A percentile compares a stretch with the other conserved stretches of the same genome.
Conservation (phyloP, 2,888 invertebrate genomes). For the Macaria notata region DNA sequence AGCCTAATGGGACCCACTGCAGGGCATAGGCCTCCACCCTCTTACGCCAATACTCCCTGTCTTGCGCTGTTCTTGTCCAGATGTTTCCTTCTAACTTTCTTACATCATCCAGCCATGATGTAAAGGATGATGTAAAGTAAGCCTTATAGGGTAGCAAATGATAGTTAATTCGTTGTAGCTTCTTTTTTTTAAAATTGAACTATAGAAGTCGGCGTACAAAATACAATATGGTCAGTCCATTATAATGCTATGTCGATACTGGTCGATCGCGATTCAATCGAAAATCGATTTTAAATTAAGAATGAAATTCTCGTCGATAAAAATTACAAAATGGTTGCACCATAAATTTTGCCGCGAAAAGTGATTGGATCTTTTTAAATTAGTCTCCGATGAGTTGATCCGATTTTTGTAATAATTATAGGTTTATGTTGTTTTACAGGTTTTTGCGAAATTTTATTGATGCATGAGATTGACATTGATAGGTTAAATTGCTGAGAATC, state of each 20-base stretch:
- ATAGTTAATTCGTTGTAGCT: too few relatives aligned
- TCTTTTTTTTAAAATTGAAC: too few relatives aligned
- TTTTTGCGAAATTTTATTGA: neutral
- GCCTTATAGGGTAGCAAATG: too few relatives aligned
- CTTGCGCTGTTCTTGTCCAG: too few relatives aligned
- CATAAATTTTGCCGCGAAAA: constrained; percentile 12
- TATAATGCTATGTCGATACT: constrained; percentile 10
- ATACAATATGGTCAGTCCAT: too few relatives aligned
- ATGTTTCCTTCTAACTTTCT: too few relatives aligned
- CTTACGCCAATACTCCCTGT: too few relatives aligned
- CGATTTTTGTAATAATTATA: constrained; percentile 18
- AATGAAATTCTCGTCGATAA: constrained; percentile 11
- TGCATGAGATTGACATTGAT: constrained; percentile 10
- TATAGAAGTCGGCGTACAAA: too few relatives aligned
- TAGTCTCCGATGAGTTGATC: constrained; percentile 19
- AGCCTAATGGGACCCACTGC: too few relatives aligned
- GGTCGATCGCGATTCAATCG: constrained; percentile 15
- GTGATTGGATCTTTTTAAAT: constrained; percentile 27
- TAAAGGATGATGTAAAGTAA: too few relatives aligned
- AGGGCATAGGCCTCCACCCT: too few relatives aligned
- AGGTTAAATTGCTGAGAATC: neutral
- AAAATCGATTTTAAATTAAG: constrained; percentile 7
- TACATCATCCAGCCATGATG: too few relatives aligned
- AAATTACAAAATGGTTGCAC: constrained; percentile 2
- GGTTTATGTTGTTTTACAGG: neutral